phyloP scores from a whole-genome alignment of 2,888 invertebrate species.

The Erannis defoliaria region DNA sequence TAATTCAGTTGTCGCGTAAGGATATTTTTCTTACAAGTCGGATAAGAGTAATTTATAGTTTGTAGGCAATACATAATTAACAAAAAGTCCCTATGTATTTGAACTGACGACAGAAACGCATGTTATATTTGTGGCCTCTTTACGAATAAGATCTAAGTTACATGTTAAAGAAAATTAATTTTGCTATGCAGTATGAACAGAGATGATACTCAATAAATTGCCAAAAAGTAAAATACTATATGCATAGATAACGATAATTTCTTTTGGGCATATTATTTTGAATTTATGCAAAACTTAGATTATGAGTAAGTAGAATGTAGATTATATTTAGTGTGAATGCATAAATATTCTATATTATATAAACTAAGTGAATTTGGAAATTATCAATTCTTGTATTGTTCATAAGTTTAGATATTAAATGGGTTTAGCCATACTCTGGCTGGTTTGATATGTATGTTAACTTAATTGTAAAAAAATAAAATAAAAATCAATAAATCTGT shows the following conservation, averaged over 20 bases:
- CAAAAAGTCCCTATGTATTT: slow-evolving; percentile 86
- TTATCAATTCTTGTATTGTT: slow-evolving; percentile 87
- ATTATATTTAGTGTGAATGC: slow-evolving; percentile 86
- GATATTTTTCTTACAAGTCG: slow-evolving; percentile 85
- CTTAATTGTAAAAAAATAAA: slow-evolving; percentile 85
- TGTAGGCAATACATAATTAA: slow-evolving; percentile 85
- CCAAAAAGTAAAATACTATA: slow-evolving; percentile 87
- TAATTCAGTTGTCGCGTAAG: slow-evolving; percentile 84
- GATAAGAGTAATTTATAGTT: slow-evolving; percentile 82
- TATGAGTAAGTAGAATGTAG: slow-evolving; percentile 86
- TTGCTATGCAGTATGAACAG: slow-evolving; percentile 83
- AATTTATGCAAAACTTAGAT: slow-evolving; percentile 86
- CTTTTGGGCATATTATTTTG: slow-evolving; percentile 87
- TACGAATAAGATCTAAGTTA: slow-evolving; percentile 86
- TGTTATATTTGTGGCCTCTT: slow-evolving; percentile 87
- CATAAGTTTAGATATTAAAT: slow-evolving; percentile 87
- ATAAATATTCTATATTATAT: slow-evolving; percentile 85
- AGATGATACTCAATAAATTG: slow-evolving; percentile 88
- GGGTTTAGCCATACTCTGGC: slow-evolving; percentile 87
- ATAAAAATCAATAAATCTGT: slow-evolving; percentile 73
- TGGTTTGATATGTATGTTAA: slow-evolving; percentile 87
- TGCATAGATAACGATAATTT: slow-evolving; percentile 87
- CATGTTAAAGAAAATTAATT: slow-evolving; percentile 86
- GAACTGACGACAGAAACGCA: slow-evolving; percentile 86
- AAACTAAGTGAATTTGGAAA: slow-evolving; percentile 86